Evolutionary conservation across 2,797 vertebrate genomes (phyloP).

Genomic region (Borostomias antarcticus): DNA sequence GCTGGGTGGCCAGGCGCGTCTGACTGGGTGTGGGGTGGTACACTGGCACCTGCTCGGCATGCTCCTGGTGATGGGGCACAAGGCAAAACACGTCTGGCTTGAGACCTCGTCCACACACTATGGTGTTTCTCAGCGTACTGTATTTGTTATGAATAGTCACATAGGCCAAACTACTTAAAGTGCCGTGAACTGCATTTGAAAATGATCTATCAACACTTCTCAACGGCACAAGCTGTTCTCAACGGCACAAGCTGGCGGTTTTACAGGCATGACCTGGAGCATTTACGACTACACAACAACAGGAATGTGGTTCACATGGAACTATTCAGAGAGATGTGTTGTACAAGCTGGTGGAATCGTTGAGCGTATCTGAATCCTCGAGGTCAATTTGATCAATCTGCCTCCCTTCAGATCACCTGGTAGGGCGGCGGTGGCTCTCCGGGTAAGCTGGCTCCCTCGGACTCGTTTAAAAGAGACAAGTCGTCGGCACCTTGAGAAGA

Average conservation of each 20-base stretch:
- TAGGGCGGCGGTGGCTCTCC: constrained; percentile 81
- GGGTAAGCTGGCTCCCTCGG: constrained; percentile 80
- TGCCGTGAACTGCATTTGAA: no score
- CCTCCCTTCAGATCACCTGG: constrained; percentile 65
- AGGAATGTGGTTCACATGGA: no score
- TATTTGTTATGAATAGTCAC: background rate
- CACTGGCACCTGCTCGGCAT: constrained; percentile 68
- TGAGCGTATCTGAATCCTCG: constrained; percentile 11
- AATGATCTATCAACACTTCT: no score
- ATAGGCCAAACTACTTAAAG: background rate
- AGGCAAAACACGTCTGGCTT: background rate
- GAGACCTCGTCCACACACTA: background rate
- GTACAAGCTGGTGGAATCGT: no score
- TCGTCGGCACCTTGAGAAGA: constrained; percentile 82
- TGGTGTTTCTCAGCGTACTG: background rate
- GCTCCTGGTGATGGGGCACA: constrained; percentile 66
- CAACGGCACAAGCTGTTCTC: no score
- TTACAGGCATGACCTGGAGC: no score
- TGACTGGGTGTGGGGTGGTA: constrained; percentile 84
- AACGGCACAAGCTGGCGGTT: no score
- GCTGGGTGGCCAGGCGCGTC: constrained; percentile 80
- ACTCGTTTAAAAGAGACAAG: constrained; percentile 82
- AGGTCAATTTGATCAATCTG: constrained; percentile 3
- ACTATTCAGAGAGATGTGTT: background rate
- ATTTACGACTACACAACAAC: no score